Conservation (phyloP, 2,888 invertebrate species). For the Adineta ricciae region DNA sequence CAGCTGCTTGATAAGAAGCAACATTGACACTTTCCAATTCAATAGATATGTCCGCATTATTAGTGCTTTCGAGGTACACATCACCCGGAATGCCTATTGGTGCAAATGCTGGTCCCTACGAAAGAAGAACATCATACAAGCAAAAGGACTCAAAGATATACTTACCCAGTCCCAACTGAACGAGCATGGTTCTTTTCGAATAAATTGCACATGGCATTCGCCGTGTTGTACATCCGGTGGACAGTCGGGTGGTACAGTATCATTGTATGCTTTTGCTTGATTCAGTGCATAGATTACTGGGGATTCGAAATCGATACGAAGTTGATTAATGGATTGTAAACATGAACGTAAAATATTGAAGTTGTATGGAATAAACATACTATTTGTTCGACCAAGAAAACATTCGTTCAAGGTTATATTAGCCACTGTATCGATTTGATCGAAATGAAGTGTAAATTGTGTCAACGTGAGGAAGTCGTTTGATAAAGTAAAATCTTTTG, state of each 20-base stretch:
- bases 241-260: slow-evolving; percentile 58
- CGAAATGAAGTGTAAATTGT: background rate
- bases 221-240: slow-evolving; percentile 67
- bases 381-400: slow-evolving; percentile 21
- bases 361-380: background rate
- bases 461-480: background rate
- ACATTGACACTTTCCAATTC: background rate
- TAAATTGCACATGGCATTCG: slow-evolving; percentile 79
- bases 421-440: slow-evolving; percentile 35
- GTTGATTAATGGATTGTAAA: slow-evolving; percentile 9
- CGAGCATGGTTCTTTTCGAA: slow-evolving; percentile 61
- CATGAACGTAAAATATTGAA: background rate
- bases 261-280: background rate
- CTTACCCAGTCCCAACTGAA: slow-evolving; percentile 81
- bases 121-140: background rate
- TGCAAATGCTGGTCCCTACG: slow-evolving; percentile 74
- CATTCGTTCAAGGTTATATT: slow-evolving; percentile 33
- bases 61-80: background rate
- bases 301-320: slow-evolving; percentile 20
- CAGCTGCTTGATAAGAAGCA: too few species aligned
- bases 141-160: too few species aligned
- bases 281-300: slow-evolving; percentile 6
- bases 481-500: background rate
- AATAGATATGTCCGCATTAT: too few species aligned
- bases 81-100: slow-evolving; percentile 27